Evolutionary conservation across 2,888 invertebrate genomes (phyloP).

Genomic region (Girardia tigrina): DNA sequence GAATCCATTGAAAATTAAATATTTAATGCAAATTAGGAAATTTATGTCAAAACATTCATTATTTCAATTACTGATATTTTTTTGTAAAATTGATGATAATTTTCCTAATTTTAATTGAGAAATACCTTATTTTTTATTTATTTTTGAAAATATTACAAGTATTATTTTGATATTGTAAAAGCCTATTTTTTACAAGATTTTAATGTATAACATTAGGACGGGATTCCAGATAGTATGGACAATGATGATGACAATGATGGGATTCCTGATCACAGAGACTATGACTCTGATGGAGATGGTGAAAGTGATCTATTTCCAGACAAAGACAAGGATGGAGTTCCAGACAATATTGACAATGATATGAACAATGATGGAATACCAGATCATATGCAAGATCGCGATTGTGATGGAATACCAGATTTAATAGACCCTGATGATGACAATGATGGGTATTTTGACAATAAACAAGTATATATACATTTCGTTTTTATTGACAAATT

Average conservation of each 20-base stretch:
- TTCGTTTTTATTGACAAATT: neutral
- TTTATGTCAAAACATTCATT: too few relatives aligned
- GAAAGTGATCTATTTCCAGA: slow-evolving; percentile 35
- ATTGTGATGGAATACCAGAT: slow-evolving; percentile 43
- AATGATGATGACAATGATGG: slow-evolving; percentile 37
- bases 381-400: slow-evolving; percentile 41
- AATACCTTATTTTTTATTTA: too few relatives aligned
- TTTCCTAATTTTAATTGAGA: too few relatives aligned
- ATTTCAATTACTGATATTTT: too few relatives aligned
- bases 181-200: too few relatives aligned
- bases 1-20: too few relatives aligned
- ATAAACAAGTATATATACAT: slow-evolving; percentile 35
- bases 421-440: slow-evolving; percentile 38
- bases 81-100: too few relatives aligned
- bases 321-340: slow-evolving; percentile 41
- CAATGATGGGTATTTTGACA: slow-evolving; percentile 38
- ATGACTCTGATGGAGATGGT: slow-evolving; percentile 37
- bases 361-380: slow-evolving; percentile 40
- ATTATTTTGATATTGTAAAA: too few relatives aligned
- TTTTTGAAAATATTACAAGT: too few relatives aligned
- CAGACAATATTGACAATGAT: slow-evolving; percentile 38
- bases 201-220: too few relatives aligned
- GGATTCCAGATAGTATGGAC: slow-evolving; percentile 40
- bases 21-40: too few relatives aligned
- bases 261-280: slow-evolving; percentile 39